Base-by-base conservation (phyloP, 2,888 invertebrate genomes). In the Parnassius apollo region DNA sequence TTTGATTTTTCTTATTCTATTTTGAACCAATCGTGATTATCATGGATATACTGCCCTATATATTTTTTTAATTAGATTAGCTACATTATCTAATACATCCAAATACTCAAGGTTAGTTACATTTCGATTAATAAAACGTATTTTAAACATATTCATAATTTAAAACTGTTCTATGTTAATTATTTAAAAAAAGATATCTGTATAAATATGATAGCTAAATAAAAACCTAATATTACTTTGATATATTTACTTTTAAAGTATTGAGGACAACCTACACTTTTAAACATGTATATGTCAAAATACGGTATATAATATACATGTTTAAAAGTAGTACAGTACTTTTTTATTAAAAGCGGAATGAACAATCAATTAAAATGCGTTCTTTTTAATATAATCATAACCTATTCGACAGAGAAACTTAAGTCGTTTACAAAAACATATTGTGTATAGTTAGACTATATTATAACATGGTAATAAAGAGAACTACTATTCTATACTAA, bases 401-500 rank as follows among this genome's bases (percentile, higher is more conserved):
- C 35, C 35, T 35, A 35, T 35, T 35, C 35, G 35, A 35, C 35
- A 35, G 35, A 35, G 7, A 35, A 35, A 35, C 7, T 35, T 35
- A 49, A 49, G 13, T 13, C 13, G 12, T 13, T 13, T 4, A 13
- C n/a, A 49, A 13, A 49, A 8, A 49, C 13, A 13, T 13, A 2
- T n/a, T n/a, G n/a, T 18, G 13, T 49, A 49, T 13, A 49, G n/a
- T 13, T 49, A 49, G 49, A 13, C 49, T 49, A 44, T 44, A 44
- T n/a, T 13, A 18, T 25, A 53, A 42, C 49, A 42, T 44, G 12
- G 4, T 46, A 18, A 44, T 55, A 55, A 18, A 59, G 55, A 42
- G 42, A 44, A 48, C 42, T 13, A 35, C 48, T 46, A 51, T 51
- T 11, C 51, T 59, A 59, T 1, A 25, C 42, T 59, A 50, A 8